Conservation (phyloP, 2,113 vertebrate species). For the Xenus cinereus region DNA sequence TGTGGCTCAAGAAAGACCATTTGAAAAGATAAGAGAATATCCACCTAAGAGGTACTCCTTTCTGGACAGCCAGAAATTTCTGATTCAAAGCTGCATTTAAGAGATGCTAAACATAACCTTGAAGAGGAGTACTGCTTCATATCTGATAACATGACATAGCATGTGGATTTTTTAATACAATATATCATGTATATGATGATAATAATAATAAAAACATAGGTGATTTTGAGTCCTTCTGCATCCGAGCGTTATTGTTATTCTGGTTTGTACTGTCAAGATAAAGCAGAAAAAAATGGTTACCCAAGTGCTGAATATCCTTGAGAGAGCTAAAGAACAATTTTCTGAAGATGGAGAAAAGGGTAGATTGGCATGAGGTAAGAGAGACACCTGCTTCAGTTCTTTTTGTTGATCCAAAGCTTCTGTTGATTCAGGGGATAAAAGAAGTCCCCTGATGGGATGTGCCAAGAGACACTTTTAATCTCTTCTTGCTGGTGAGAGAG, state of each 20-base stretch:
- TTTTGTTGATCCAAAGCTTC: constrained; percentile 46
- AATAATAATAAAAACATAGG: background rate
- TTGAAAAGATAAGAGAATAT: background rate
- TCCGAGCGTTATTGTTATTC: background rate
- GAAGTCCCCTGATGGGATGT: constrained; percentile 3
- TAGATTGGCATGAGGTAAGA: background rate
- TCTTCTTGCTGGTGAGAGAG: background rate
- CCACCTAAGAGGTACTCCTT: background rate
- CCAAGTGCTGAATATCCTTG: background rate
- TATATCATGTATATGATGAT: background rate
- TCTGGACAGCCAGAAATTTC: background rate
- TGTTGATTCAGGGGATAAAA: constrained; percentile 46
- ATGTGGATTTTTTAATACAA: background rate
- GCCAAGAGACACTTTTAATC: constrained; percentile 50
- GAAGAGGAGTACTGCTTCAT: background rate
- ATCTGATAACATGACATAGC: background rate
- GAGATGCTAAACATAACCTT: constrained; percentile 3
- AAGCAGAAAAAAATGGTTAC: constrained; percentile 20
- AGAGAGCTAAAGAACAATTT: constrained; percentile 19
- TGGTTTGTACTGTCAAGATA: constrained; percentile 23
- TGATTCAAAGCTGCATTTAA: background rate
- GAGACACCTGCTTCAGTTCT: constrained; percentile 1
- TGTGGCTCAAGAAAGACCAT: background rate
- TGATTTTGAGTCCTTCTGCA: background rate
- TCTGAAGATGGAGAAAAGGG: background rate